Evolutionary conservation across 2,113 vertebrate genomes (phyloP), one percentile per base, ranked within the genome.

Genomic region (Ibidorhyncha struthersii): DNA sequence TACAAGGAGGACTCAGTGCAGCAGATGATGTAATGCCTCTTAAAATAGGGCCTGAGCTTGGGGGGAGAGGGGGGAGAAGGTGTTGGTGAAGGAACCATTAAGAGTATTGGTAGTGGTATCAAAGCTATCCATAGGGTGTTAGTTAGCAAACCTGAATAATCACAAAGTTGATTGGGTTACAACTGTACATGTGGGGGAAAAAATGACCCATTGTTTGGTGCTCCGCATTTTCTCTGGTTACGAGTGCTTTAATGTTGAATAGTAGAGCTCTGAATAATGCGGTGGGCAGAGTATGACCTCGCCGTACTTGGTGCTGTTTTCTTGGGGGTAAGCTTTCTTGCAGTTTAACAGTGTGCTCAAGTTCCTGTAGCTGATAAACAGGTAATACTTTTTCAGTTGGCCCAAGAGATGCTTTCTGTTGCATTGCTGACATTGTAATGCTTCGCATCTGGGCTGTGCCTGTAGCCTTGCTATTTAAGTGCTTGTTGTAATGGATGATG

Each of bases 1-100:
- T 96, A 96, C 94, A 94, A 95, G 96, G 93, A 76, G 73, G 86
- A n/a, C 78, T 96, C 77, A 47, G 94, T 74, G 82, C 76, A 8
- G 82, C 0, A 58, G 87, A 50, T 96, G 96, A 94, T 91, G 93
- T 93, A 77, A 94, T 96, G 93, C n/a, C 77, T 71, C 41, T 90
- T 40, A 5, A 84, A 91, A 92, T 72, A 95, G 72, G 40, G 72
- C 43, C 80, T 27, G 10, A 4, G 52, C 80, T 47, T 77, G 53
- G 40, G 18, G 6, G 26, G 29, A 18, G 21, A 65, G 52, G 52
- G 76, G 26, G n/a, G 34, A 45, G 40, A 43, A 6, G 13, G 18
- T 53, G 63, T 66, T 4, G 0, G 26, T 19, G 77, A 32, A 36
- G 53, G 56, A 80, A 21, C 53, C 34, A 12, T 58, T 47, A 62